Evolutionary conservation across 1,140 invertebrate genomes (phyloP).

Genomic region (Gyrodactylus bullatarudis): DNA sequence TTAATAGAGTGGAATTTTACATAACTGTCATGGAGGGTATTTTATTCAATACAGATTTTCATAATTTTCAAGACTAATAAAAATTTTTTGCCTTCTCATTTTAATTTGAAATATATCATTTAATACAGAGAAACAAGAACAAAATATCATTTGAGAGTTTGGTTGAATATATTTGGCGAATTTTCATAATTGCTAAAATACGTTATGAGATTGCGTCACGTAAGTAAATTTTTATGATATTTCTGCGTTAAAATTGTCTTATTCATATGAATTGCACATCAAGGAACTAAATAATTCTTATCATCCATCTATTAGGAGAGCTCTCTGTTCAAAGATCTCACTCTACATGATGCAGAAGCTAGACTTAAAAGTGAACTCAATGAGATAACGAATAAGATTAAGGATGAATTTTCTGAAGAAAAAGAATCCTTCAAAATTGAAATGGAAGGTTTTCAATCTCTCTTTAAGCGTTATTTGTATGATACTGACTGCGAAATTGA

Average conservation of each 20-base stretch:
- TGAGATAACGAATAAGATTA: not conserved
- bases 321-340: not conserved
- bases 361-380: not conserved
- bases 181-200: not conserved
- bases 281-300: not conserved
- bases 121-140: no score
- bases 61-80: no score
- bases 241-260: no score
- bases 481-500: not conserved
- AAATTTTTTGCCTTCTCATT: no score
- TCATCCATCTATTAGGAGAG: not conserved
- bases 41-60: no score
- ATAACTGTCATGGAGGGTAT: no score
- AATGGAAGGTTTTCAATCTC: not conserved
- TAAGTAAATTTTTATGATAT: no score
- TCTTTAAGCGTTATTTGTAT: constrained; percentile 1
- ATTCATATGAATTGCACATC: no score
- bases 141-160: not conserved
- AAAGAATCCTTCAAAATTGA: not conserved
- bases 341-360: constrained; percentile 1
- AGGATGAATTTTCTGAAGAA: not conserved
- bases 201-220: not conserved
- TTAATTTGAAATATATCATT: no score
- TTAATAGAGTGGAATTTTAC: no score
- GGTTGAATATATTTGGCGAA: not conserved